Evolutionary conservation across 2,113 vertebrate species (phyloP).

Genomic region (Lanius ludovicianus): DNA sequence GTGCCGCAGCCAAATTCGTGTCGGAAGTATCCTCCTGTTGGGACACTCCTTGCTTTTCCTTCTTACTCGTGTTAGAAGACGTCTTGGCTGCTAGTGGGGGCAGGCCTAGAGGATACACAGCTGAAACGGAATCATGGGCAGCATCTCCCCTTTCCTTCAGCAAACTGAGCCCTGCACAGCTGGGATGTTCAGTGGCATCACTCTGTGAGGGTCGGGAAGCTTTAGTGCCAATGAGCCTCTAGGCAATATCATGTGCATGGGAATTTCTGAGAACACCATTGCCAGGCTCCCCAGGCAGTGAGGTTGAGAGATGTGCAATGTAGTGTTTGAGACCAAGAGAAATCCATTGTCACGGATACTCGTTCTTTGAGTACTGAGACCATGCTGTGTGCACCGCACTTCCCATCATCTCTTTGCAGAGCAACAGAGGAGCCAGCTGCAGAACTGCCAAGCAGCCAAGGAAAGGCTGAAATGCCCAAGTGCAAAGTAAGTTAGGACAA

Average conservation of each 20-base stretch:
- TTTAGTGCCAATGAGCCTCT: background rate
- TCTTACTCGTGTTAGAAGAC: background rate
- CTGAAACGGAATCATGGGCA: background rate
- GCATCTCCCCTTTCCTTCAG: background rate
- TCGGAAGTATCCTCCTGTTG: background rate
- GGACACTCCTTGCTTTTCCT: background rate
- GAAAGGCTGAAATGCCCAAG: constrained; percentile 34
- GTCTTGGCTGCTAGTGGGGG: background rate
- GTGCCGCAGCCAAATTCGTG: fast-evolving
- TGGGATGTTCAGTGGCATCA: background rate
- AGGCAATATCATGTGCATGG: fast-evolving
- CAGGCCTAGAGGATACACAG: fast-evolving
- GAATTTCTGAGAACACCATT: background rate
- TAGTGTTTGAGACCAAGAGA: too few relatives aligned
- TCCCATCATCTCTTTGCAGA: constrained; percentile 20
- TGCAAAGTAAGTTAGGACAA: constrained; percentile 60
- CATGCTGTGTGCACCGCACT: background rate
- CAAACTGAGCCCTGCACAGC: background rate
- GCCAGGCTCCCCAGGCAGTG: background rate
- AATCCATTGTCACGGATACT: fast-evolving
- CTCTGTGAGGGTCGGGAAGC: fast-evolving
- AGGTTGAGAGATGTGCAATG: fast-evolving
- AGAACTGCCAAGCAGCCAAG: constrained; percentile 38
- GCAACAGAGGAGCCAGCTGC: constrained; percentile 21
- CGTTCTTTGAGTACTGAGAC: background rate